These are phyloP conservation scores for Acholoe squamosa DNA, from an alignment of 2,888 invertebrate genomes.

Conservation along the genomic window DNA sequence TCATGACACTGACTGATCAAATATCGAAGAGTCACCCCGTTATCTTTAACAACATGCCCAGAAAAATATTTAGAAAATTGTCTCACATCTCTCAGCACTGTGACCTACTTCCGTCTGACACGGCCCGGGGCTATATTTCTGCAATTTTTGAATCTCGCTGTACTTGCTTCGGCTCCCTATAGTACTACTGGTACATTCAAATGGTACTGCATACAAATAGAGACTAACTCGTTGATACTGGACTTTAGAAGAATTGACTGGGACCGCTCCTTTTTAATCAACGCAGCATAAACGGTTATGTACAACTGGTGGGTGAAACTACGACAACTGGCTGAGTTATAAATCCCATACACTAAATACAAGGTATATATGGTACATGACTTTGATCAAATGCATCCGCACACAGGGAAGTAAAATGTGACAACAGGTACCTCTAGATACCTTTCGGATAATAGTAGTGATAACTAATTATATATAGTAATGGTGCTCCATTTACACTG, in stretches of 20 bases:
- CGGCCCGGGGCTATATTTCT: too few relatives aligned
- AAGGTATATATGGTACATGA: not conserved
- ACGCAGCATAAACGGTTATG: not conserved
- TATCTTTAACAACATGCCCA: too few relatives aligned
- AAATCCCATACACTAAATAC: not conserved
- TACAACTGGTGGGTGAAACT: not conserved
- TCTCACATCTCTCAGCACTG: too few relatives aligned
- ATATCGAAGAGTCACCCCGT: too few relatives aligned
- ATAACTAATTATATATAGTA: not conserved
- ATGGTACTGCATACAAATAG: not conserved
- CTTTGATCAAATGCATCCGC: conserved; percentile 43
- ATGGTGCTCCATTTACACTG: too few relatives aligned
- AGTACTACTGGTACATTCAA: too few relatives aligned
- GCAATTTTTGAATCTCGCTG: too few relatives aligned
- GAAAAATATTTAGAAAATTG: too few relatives aligned
- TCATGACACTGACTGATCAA: too few relatives aligned
- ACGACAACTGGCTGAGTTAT: not conserved
- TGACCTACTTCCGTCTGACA: too few relatives aligned
- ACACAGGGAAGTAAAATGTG: conserved; percentile 19
- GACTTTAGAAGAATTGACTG: conserved; percentile 34
- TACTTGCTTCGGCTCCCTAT: too few relatives aligned
- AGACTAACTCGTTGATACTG: conserved; percentile 18
- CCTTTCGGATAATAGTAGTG: not conserved
- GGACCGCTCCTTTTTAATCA: not conserved
- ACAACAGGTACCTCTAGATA: not conserved